Conservation (phyloP, 2,888 invertebrate genomes). For the Acronicta psi region DNA sequence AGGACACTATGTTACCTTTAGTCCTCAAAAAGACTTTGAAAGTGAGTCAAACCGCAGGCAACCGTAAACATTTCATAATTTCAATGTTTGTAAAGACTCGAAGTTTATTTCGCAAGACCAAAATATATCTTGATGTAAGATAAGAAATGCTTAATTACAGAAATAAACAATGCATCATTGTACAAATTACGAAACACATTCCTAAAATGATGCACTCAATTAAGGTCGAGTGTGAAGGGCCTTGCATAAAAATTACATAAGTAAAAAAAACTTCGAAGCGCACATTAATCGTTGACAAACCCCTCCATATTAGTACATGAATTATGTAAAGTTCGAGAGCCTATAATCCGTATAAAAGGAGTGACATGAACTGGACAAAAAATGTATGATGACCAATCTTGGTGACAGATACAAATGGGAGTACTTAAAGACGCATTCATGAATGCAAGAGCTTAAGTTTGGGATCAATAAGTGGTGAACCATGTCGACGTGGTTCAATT, state of each 20-base stretch:
- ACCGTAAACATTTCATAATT: too few species aligned
- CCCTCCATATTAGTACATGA: conserved; percentile 52
- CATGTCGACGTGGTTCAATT: conserved; percentile 6
- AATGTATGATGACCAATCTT: conserved; percentile 60
- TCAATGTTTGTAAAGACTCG: not conserved
- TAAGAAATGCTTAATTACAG: conserved; percentile 18
- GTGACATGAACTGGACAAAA: conserved; percentile 48
- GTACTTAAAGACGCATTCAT: conserved; percentile 46
- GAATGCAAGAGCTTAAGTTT: conserved; percentile 31
- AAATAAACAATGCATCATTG: conserved; percentile 31
- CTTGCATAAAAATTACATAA: conserved; percentile 54
- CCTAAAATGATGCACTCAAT: conserved; percentile 50
- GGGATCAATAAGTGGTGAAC: conserved; percentile 37
- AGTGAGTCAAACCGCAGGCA: too few species aligned
- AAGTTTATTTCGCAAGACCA: not conserved
- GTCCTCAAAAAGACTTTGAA: too few species aligned
- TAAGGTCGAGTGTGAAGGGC: conserved; percentile 40
- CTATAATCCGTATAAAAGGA: conserved; percentile 56
- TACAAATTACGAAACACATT: conserved; percentile 33
- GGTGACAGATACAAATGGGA: conserved; percentile 63
- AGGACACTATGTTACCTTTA: too few species aligned
- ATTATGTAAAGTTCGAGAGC: conserved; percentile 59
- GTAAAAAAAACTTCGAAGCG: conserved; percentile 34
- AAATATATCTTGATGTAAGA: not conserved
- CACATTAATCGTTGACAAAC: conserved; percentile 53